phyloP scores from a whole-genome alignment of 1,140 invertebrate species.

The Acyrthosiphon pisum region DNA sequence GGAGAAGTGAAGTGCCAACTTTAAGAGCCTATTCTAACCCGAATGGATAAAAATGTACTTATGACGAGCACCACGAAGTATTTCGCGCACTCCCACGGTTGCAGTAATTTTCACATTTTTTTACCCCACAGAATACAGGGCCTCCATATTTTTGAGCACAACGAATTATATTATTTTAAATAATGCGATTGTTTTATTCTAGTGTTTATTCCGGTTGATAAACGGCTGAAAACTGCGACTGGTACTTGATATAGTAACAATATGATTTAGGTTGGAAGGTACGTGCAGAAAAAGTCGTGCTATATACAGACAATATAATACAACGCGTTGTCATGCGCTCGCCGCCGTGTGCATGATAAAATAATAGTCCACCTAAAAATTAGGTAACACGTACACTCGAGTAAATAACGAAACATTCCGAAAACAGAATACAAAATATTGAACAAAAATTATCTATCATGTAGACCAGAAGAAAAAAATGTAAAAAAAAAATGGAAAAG shows the following conservation, averaged over 20 bases:
- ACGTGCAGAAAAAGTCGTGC: background rate
- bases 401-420: background rate
- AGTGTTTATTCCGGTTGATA: slow-evolving; percentile 20
- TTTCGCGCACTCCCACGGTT: background rate
- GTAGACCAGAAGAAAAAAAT: background rate
- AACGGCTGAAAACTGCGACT: background rate
- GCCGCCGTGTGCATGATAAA: background rate
- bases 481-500: background rate
- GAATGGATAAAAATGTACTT: slow-evolving; percentile 28
- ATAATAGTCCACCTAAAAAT: background rate
- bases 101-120: slow-evolving; percentile 16
- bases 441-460: background rate
- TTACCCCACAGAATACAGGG: background rate
- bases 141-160: background rate
- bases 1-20: background rate
- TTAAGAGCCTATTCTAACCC: background rate
- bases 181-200: slow-evolving; percentile 4
- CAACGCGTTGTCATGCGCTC: background rate
- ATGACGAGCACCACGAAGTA: background rate
- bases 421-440: slow-evolving; percentile 13
- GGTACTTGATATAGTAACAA: background rate
- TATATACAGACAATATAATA: background rate
- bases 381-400: background rate
- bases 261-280: background rate
- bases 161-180: slow-evolving; percentile 17